Evolutionary conservation across 2,113 vertebrate genomes (phyloP).

Genomic region (Propithecus coquereli): DNA sequence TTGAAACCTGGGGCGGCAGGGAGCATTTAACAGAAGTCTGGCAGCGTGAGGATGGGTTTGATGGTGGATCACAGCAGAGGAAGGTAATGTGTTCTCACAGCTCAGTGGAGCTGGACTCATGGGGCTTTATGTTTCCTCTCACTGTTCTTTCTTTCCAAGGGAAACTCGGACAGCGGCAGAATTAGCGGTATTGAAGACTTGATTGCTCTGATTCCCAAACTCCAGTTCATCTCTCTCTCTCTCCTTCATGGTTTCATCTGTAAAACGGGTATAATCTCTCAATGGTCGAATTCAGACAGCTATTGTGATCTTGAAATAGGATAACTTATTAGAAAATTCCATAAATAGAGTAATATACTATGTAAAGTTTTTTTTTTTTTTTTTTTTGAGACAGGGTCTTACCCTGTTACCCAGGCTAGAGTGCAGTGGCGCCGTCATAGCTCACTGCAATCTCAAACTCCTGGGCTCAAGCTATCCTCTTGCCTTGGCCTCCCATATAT

Average conservation of each 20-base stretch:
- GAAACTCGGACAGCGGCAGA: not conserved
- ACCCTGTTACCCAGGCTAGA: too few relatives aligned
- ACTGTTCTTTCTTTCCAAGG: not conserved
- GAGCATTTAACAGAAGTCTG: slow-evolving; percentile 1
- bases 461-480: too few relatives aligned
- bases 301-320: not conserved
- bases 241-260: not conserved
- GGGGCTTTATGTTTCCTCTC: not conserved
- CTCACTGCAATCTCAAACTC: too few relatives aligned
- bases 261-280: not conserved
- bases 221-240: not conserved
- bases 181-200: not conserved
- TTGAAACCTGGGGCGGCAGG: not conserved
- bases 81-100: not conserved
- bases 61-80: not conserved
- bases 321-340: not conserved
- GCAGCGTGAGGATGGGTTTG: not conserved
- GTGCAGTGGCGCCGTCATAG: too few relatives aligned
- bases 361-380: not conserved
- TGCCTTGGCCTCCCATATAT: not conserved
- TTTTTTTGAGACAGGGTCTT: too few relatives aligned
- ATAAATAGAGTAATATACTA: not conserved
- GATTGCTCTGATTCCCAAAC: not conserved
- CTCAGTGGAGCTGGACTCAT: not conserved
- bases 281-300: not conserved